phyloP scores from a whole-genome alignment of 2,797 vertebrate species.

The Danio choprae region DNA sequence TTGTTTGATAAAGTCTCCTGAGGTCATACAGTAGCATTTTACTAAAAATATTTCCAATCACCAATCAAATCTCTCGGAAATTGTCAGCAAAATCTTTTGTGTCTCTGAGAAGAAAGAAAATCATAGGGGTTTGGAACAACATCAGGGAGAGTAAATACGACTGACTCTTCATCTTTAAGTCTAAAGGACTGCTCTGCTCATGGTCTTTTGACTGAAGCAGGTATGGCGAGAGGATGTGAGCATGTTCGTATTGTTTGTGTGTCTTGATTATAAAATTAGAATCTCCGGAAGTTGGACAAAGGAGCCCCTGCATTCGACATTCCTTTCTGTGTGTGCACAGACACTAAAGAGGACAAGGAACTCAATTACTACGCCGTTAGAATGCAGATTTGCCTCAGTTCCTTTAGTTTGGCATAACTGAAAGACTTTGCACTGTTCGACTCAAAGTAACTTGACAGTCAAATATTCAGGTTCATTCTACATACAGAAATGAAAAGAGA shows the following conservation, averaged over 20 bases:
- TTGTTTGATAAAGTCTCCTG: background rate
- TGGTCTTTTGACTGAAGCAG: conserved; percentile 32
- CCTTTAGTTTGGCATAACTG: background rate
- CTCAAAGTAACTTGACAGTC: conserved; percentile 10
- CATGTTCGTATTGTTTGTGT: conserved; percentile 39
- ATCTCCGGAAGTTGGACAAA: conserved; percentile 68
- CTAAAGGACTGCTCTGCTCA: background rate
- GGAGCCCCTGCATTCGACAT: conserved; percentile 65
- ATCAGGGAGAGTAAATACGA: background rate
- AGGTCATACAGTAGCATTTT: background rate
- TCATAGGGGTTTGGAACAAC: background rate
- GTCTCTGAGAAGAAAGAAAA: background rate
- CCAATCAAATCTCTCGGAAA: background rate
- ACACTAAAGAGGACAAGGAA: conserved; percentile 43
- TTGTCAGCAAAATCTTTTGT: background rate
- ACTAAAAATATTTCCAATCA: background rate
- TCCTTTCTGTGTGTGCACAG: conserved; percentile 54
- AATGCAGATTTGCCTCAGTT: background rate
- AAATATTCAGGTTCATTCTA: conserved; percentile 11
- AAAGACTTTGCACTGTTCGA: background rate
- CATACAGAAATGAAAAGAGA: conserved; percentile 39
- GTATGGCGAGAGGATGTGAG: conserved; percentile 30
- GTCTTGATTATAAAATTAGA: conserved; percentile 72
- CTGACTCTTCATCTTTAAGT: background rate
- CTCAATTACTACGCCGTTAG: background rate